Base-by-base conservation (phyloP, 2,113 vertebrate species). In the Sardina pilchardus region DNA sequence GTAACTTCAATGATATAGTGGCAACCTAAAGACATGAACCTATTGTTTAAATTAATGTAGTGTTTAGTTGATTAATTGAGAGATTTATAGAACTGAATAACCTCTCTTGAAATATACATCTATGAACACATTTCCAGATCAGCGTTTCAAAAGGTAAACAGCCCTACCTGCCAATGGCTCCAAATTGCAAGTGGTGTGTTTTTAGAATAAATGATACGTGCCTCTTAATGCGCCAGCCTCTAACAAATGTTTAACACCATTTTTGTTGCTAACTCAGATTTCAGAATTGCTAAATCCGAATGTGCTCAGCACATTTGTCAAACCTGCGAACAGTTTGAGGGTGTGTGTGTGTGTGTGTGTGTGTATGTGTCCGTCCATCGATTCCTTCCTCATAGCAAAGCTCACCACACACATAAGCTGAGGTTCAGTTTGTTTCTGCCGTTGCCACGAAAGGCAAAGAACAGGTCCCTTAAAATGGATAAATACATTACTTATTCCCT, bases 401-500 rank as follows among this genome's bases (percentile, higher is more conserved):
- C 71, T 78, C 34, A 78, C 71, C 71, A 12, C 71, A 78, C 71
- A 36, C 71, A 71, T 71, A 34, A 17, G 71, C 36, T 78, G 71
- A 78, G 71, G 71, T 36, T 34, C 26, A 17, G 10, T 78, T 39
- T 34, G 34, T 34, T 26, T 78, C 30, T 34, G 6, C 16, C 26
- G 39, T 16, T 39, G 71, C 10, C 71, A 78, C 71, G 71, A 36
- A 78, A 78, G 14, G 71, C 71, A 78, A 78, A 78, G 71, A 36
- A 34, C 30, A 34, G 16, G 71, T 39, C 36, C 26, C 26, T 75
- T 78, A 39, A 78, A 78, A 16, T 78, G 36, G 71, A 78, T 78
- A 78, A 78, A 78, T 78, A 78, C 71, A 78, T 78, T 14, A 78
- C 71, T 34, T 78, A 78, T 78, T 78, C 10, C 30, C 30, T 78